Percentiles rank a stretch among this genome's conserved stretches.
These are phyloP conservation scores for Rousettus leschenaultii DNA, from an alignment of 2,113 vertebrate genomes.

Conservation along the genomic window DNA sequence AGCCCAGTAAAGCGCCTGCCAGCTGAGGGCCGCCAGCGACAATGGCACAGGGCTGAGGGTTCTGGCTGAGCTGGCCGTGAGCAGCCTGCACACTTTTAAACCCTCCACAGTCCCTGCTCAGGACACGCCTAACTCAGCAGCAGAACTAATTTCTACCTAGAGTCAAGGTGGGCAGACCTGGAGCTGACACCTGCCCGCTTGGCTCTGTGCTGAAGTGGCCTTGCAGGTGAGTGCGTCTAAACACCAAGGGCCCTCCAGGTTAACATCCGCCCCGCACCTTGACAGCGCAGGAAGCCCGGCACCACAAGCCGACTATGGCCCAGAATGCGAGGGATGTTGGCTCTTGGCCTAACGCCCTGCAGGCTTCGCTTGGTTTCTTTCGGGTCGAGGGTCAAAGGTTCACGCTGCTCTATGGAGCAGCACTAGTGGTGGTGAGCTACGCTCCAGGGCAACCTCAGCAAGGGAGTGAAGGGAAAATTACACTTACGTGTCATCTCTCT, in stretches of 20 bases:
- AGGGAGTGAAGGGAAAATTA: not conserved
- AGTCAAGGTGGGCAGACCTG: not conserved
- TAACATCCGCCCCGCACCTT: not conserved
- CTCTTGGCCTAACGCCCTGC: not conserved
- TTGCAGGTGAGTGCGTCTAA: rapidly evolving
- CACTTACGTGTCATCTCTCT: conserved; percentile 93
- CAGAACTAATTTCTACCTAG: not conserved
- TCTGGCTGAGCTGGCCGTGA: rapidly evolving
- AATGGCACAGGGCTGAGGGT: not conserved
- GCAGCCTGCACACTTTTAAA: not conserved
- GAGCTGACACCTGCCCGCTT: not conserved
- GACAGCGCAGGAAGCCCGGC: not conserved
- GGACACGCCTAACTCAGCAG: rapidly evolving
- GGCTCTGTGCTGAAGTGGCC: not conserved
- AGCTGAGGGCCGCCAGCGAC: not conserved
- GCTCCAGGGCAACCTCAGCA: not conserved
- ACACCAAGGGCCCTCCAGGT: not conserved
- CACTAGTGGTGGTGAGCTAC: not conserved
- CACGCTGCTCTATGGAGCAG: not conserved
- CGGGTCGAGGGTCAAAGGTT: not conserved
- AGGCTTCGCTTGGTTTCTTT: not conserved
- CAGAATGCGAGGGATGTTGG: not conserved
- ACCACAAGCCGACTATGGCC: not conserved
- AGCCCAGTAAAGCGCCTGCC: too few relatives aligned
- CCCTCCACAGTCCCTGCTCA: not conserved